phyloP scores from a whole-genome alignment of 1,140 invertebrate species.

The Schlechtendalia chinensis region DNA sequence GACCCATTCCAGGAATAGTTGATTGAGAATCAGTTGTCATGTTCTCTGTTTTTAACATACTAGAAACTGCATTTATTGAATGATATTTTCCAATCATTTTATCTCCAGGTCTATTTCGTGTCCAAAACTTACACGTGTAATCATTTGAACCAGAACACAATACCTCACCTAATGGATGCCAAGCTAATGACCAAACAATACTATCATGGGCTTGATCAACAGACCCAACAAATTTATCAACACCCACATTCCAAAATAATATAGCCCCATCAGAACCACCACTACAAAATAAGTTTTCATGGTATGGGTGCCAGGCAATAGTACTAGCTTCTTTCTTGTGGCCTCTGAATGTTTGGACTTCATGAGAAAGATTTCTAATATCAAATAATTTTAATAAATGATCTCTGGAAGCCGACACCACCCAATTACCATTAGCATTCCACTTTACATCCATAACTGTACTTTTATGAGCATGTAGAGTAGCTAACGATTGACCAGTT shows the following conservation, averaged over 20 bases:
- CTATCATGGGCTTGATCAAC: conserved; percentile 99
- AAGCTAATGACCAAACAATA: conserved; percentile 97
- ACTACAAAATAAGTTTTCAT: conserved; percentile 93
- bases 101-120: conserved; percentile 96
- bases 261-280: conserved; percentile 97
- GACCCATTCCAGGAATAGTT: conserved; percentile 90
- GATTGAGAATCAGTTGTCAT: conserved; percentile 63
- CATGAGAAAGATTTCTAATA: conserved; percentile 87
- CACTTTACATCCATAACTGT: conserved; percentile 99
- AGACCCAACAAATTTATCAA: conserved; percentile 89
- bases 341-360: conserved; percentile 94
- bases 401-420: conserved; percentile 97
- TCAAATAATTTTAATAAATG: conserved; percentile 98
- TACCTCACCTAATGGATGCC: conserved; percentile 99
- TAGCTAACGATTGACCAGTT: conserved; percentile 83
- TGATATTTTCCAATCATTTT: conserved; percentile 96
- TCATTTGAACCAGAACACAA: conserved; percentile 97
- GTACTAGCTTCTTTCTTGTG: conserved; percentile 98
- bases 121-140: conserved; percentile 99
- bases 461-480: conserved; percentile 95
- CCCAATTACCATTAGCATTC: conserved; percentile 99
- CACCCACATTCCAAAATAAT: conserved; percentile 98
- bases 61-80: conserved; percentile 82
- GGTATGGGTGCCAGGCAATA: conserved; percentile 96
- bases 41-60: conserved; percentile 58